Base-by-base conservation (phyloP, 2,888 invertebrate species). In the Acanthococcus lagerstroemiae region DNA sequence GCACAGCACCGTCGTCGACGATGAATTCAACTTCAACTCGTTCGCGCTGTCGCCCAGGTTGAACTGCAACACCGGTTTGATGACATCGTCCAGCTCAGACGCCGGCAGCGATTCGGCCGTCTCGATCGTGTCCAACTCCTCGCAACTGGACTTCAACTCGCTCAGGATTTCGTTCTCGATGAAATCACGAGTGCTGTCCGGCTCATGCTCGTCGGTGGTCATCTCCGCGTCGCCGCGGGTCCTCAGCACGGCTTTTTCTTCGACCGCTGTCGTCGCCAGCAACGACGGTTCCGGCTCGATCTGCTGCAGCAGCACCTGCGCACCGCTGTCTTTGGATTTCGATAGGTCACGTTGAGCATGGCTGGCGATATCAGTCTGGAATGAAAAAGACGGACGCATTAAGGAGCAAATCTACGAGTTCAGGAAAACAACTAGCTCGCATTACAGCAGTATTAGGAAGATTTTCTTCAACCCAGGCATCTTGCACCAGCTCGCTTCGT, bases 1-100 rank as follows among this genome's bases (percentile, higher is more conserved):
- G 55, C 71, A 70, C 70, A 72, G 70, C 19, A 69, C 67, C 21
- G 69, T 68, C 4, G 58, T 58, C 44, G 67, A 67, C 19, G 65
- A 55, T n/a, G 55, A 45, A 55, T 55, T 46, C 55, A 55, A 37
- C n/a, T 45, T 55, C 7, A 54, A 21, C 22, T 63, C 54, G 44
- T 50, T 63, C 22, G 25, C 17, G 12, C 52, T 63, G 44, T 63
- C 63, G 37, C 56, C 57, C 37, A 66, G 57, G 27, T 56, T 66
- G 25, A 66, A 66, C 19, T 66, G 66, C 50, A 66, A 46, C 27
- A 66, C 48, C 17, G 66, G 66, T 24, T 66, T 66, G 25, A 66
- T 66, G 22, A 58, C 30, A 37, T 60, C 58, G 19, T 67, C 67
- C 37, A 22, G 55, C 21, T 66, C 66, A 19, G 57, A 52, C 19